Percentiles rank a stretch among this genome's conserved stretches.
phyloP scores from a whole-genome alignment of 2,113 vertebrate genomes.

The Pseudopodoces humilis region DNA sequence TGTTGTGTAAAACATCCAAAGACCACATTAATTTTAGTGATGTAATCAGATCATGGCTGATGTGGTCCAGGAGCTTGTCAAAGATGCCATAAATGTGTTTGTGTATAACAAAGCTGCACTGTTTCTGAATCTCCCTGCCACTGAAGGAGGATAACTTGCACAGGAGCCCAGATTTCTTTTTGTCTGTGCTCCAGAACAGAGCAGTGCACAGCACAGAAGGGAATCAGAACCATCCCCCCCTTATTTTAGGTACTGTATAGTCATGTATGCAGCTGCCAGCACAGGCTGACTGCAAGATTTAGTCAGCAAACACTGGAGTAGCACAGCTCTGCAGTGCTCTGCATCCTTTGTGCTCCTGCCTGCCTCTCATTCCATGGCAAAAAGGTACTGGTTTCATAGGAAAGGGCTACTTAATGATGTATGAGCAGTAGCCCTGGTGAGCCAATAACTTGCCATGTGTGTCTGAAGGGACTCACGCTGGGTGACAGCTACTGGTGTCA shows the following conservation, averaged over 20 bases:
- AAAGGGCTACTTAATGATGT: not conserved
- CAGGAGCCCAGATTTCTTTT: not conserved
- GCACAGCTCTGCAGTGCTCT: not conserved
- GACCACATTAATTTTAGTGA: slow-evolving; percentile 48
- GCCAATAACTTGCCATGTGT: not conserved
- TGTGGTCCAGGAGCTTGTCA: slow-evolving; percentile 55
- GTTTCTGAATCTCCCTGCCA: not conserved
- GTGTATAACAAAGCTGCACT: not conserved
- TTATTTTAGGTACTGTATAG: not conserved
- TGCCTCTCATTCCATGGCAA: not conserved
- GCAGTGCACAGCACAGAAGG: not conserved
- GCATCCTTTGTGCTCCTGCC: not conserved
- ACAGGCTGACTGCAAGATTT: not conserved
- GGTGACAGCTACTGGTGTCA: not conserved
- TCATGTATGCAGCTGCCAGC: not conserved
- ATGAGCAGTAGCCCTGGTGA: not conserved
- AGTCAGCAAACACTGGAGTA: not conserved
- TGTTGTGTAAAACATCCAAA: slow-evolving; percentile 48
- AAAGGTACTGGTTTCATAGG: not conserved
- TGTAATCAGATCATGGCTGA: slow-evolving; percentile 55
- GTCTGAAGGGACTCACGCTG: not conserved
- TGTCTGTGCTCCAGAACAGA: not conserved
- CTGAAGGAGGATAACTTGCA: not conserved
- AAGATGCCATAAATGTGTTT: slow-evolving; percentile 42
- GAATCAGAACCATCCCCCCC: not conserved